Conservation (phyloP, 2,113 vertebrate genomes). For the Dicentrarchus labrax region DNA sequence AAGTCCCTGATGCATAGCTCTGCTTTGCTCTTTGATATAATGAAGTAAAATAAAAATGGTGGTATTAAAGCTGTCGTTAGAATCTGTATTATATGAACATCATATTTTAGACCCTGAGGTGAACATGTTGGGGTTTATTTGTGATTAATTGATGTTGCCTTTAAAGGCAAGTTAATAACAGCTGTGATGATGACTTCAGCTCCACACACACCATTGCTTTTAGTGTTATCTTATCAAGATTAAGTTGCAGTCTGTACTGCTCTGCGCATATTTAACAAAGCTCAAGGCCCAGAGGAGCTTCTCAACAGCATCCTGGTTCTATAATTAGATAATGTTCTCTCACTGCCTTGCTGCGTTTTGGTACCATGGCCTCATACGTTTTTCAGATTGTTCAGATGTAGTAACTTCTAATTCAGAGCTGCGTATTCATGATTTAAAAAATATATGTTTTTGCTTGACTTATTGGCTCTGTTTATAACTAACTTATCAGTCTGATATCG, state of each 20-base stretch:
- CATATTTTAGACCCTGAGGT: background rate
- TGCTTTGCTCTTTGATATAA: background rate
- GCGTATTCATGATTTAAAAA: background rate
- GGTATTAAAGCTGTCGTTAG: background rate
- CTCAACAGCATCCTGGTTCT: conserved; percentile 40
- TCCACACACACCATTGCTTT: conserved; percentile 23
- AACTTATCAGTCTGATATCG: background rate
- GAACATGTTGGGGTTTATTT: background rate
- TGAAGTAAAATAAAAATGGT: background rate
- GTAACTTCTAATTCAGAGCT: conserved; percentile 3
- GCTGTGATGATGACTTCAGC: conserved; percentile 18
- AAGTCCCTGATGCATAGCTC: background rate
- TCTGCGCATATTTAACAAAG: conserved; percentile 40
- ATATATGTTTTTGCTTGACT: background rate
- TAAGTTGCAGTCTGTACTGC: conserved; percentile 12
- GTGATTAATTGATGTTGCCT: conserved; percentile 12
- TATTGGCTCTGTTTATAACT: background rate
- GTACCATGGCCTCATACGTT: conserved; percentile 17
- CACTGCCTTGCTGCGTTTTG: background rate
- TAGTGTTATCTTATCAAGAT: conserved; percentile 30
- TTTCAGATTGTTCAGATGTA: conserved; percentile 19
- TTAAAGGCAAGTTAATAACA: conserved; percentile 8
- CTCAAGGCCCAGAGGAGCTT: conserved; percentile 52
- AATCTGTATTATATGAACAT: background rate
- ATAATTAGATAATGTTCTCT: conserved; percentile 62